Evolutionary conservation across 2,113 vertebrate genomes (phyloP), one percentile per base, ranked within the genome.

Genomic region (Numida meleagris): DNA sequence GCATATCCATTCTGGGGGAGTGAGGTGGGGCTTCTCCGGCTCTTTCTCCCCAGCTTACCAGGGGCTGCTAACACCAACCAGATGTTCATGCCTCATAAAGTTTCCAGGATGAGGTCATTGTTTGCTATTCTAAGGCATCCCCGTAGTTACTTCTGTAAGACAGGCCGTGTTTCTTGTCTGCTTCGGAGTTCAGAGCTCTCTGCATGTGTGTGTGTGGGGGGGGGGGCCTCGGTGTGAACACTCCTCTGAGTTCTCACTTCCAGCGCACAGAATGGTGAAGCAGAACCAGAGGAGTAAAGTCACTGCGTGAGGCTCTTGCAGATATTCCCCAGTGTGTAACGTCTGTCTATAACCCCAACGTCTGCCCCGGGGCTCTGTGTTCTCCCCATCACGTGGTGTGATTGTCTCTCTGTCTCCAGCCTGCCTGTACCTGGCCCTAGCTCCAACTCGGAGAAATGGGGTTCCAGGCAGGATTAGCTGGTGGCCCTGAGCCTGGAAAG

Each of bases 31-130:
- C 10, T 90, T 90, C 40, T 66, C 73, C 21, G 34, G 33, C 68
- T 61, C 0, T 57, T 74, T 57, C 76, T 57, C 68, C 84, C 55
- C 68, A 78, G 88, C 76, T 76, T 88, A 57, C 73, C 4, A 1
- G 34, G 58, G 76, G 74, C 84, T 12, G 48, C 48, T 96, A 95
- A 96, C 68, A 4, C 74, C 92, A 50, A 89, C 77, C 96, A 96
- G 94, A 94, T 95, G 96, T 93, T 31, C 14, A 40, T 81, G 89
- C 76, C 92, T 93, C 33, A 4, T 61, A 89, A 76, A 81, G 31
- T 93, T 93, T 96, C 80, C 91, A 94, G 86, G 80, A 11, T 96
- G 94, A 96, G 84, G 67, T 96, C 92, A 93, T 83, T 92, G 91
- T 94, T 96, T 96, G 93, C 95, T 96, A 68, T 94, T 92, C 16